phyloP scores from a whole-genome alignment of 2,888 invertebrate species.

The Malachius bipustulatus region DNA sequence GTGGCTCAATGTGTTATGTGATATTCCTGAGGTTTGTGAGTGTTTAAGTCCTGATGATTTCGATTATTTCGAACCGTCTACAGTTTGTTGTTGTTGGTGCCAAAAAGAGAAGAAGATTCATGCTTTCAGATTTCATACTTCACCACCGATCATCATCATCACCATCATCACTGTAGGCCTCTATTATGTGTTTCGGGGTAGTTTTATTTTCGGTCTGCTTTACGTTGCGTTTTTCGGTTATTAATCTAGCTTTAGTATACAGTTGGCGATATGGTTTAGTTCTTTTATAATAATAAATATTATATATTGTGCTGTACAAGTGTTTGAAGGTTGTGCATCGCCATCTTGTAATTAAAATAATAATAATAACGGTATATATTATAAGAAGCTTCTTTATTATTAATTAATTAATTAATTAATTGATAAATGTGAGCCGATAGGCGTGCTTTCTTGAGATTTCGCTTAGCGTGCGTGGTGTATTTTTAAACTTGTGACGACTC shows the following conservation, averaged over 20 bases:
- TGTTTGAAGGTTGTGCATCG: conserved; percentile 33
- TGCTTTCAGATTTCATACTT: conserved; percentile 7
- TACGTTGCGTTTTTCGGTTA: conserved; percentile 22
- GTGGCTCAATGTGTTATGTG: conserved; percentile 40
- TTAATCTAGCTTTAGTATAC: conserved; percentile 18
- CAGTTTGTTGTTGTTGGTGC: conserved; percentile 31
- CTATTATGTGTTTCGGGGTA: conserved; percentile 24
- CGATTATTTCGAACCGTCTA: conserved; percentile 23
- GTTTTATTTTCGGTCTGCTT: conserved; percentile 20
- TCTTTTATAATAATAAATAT: too few relatives aligned
- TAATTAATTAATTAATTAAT: too few relatives aligned
- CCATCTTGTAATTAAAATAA: conserved; percentile 24
- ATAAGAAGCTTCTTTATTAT: conserved; percentile 24
- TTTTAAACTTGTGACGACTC: too few relatives aligned
- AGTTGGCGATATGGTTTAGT: conserved; percentile 30
- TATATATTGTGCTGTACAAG: conserved; percentile 25
- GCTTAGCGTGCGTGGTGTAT: too few relatives aligned
- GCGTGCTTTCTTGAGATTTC: too few relatives aligned
- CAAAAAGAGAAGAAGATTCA: conserved; percentile 20
- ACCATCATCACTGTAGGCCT: conserved; percentile 28
- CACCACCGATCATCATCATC: conserved; percentile 16
- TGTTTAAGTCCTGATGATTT: too few relatives aligned
- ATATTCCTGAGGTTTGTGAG: conserved; percentile 39
- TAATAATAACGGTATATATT: conserved; percentile 23
- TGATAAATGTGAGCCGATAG: too few relatives aligned